Evolutionary conservation across 2,797 vertebrate species (phyloP).

Genomic region (Antrozous pallidus): DNA sequence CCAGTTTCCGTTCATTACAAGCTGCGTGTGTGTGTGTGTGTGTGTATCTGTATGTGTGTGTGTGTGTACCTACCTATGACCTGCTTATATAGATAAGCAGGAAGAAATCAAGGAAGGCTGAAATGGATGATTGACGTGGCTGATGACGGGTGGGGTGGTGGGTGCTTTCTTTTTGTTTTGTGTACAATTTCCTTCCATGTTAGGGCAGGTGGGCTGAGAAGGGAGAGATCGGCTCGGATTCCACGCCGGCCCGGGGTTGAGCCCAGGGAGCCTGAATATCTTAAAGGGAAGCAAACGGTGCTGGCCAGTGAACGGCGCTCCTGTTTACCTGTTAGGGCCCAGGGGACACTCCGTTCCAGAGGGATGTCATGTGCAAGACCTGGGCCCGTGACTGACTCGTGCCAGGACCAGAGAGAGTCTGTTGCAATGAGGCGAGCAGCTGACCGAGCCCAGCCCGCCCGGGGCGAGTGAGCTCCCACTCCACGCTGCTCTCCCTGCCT

Average conservation of each 20-base stretch:
- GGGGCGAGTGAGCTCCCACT: fast-evolving
- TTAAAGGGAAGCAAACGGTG: neutral
- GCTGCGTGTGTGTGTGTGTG: fast-evolving
- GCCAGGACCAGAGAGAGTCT: neutral
- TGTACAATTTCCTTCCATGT: neutral
- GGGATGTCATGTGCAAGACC: neutral
- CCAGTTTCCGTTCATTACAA: neutral
- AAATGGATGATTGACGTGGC: neutral
- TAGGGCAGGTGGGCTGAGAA: neutral
- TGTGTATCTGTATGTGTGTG: fast-evolving
- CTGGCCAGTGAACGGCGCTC: neutral
- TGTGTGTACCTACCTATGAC: neutral
- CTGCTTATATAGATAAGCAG: too few relatives aligned
- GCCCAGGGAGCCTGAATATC: neutral
- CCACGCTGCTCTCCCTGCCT: neutral
- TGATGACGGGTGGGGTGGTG: neutral
- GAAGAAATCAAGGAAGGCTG: neutral
- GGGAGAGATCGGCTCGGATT: neutral
- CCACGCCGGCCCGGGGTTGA: neutral
- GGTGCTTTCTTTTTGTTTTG: neutral
- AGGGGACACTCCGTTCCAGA: neutral
- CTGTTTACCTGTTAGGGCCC: neutral
- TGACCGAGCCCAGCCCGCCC: neutral
- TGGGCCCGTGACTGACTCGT: fast-evolving
- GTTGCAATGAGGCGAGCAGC: fast-evolving